These are phyloP conservation scores for Arvicanthis niloticus DNA, from an alignment of 2,113 vertebrate species.

Conservation along the genomic window DNA sequence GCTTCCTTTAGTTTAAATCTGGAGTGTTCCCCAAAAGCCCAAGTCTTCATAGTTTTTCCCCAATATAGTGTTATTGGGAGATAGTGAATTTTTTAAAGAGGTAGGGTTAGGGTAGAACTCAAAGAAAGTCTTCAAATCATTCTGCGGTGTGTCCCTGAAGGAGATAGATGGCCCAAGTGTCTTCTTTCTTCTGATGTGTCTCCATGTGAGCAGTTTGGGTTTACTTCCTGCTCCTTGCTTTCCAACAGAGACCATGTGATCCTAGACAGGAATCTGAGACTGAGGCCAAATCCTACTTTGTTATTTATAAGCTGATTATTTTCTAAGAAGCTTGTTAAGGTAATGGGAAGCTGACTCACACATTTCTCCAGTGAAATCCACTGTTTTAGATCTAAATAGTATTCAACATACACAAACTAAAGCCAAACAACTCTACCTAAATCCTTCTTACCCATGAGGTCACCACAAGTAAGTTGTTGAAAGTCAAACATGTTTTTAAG, in stretches of 20 bases:
- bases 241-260: background rate
- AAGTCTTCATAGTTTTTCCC: background rate
- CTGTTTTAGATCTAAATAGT: background rate
- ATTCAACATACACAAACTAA: background rate
- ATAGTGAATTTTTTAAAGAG: background rate
- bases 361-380: background rate
- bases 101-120: too few species aligned
- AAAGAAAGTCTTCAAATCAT: background rate
- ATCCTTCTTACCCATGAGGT: background rate
- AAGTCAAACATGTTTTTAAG: background rate
- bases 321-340: background rate
- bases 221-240: background rate
- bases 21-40: background rate
- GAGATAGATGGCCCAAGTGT: too few species aligned
- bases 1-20: background rate
- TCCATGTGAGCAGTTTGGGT: background rate
- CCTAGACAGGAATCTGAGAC: background rate
- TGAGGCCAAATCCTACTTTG: background rate
- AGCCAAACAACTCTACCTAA: background rate
- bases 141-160: too few species aligned
- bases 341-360: background rate
- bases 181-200: background rate
- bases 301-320: background rate
- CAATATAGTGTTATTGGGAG: background rate
- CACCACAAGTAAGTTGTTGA: background rate